phyloP scores from a whole-genome alignment of 1,140 invertebrate species.

The Phymorhynchus buccinoides region DNA sequence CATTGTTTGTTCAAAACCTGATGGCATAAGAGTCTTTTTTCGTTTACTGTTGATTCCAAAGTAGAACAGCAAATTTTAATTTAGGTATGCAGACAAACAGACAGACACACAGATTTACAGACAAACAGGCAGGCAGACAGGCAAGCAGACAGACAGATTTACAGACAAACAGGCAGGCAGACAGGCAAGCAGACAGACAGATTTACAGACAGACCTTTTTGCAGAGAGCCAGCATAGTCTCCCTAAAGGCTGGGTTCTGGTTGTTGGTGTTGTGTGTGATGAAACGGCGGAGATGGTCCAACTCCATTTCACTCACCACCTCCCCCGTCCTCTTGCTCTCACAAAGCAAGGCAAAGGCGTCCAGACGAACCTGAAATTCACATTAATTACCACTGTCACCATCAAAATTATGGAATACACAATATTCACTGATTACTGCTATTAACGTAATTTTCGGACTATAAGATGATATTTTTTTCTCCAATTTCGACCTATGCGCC shows the following conservation, averaged over 20 bases:
- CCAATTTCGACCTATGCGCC: too few relatives aligned
- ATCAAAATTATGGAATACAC: constrained; percentile 39
- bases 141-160: too few relatives aligned
- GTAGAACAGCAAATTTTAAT: too few relatives aligned
- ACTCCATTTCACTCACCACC: constrained; percentile 77
- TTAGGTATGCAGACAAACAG: not conserved
- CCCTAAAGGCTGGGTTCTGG: constrained; percentile 78
- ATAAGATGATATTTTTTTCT: too few relatives aligned
- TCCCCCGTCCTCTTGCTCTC: constrained; percentile 85
- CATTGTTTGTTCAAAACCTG: too few relatives aligned
- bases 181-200: too few relatives aligned
- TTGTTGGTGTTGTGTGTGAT: constrained; percentile 82
- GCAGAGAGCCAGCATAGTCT: constrained; percentile 72
- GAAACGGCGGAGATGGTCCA: constrained; percentile 81
- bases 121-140: not conserved
- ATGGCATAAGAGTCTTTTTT: too few relatives aligned
- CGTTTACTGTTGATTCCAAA: too few relatives aligned
- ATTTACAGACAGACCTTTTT: constrained; percentile 74
- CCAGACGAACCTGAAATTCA: constrained; percentile 74
- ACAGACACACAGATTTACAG: not conserved
- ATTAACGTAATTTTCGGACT: too few relatives aligned
- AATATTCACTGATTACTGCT: too few relatives aligned
- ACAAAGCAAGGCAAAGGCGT: constrained; percentile 81
- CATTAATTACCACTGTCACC: constrained; percentile 39
- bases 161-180: too few relatives aligned